Evolutionary conservation across 2,888 invertebrate genomes (phyloP).

Genomic region (Nymphalis polychloros): DNA sequence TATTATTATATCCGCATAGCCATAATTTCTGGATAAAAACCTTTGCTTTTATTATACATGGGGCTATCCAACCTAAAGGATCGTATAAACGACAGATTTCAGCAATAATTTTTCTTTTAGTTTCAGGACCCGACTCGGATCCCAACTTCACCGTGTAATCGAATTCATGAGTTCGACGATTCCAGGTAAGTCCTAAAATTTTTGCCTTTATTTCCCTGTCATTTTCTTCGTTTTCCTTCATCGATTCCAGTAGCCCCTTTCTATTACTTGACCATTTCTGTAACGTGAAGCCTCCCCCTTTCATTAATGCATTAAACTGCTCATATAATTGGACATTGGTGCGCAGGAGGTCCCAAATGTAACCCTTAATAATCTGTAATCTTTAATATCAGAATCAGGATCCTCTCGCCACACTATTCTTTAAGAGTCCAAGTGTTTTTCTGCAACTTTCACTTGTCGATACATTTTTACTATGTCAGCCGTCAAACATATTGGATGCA

Average conservation of each 20-base stretch:
- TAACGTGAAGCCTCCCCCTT: constrained; percentile 33
- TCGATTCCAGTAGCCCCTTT: constrained; percentile 22
- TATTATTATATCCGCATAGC: constrained; percentile 8
- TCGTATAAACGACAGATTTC: no score
- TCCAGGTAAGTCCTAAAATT: constrained; percentile 33
- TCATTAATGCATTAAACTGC: constrained; percentile 39
- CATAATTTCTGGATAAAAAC: constrained; percentile 31
- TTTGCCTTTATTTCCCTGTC: constrained; percentile 38
- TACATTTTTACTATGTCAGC: constrained; percentile 13
- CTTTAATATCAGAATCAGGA: constrained; percentile 22
- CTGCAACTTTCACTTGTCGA: constrained; percentile 3
- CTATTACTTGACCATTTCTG: constrained; percentile 40
- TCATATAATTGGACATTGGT: no score
- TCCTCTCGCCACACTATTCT: constrained; percentile 32
- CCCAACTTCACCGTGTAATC: constrained; percentile 12
- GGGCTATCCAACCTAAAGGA: constrained; percentile 40
- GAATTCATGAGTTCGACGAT: constrained; percentile 31
- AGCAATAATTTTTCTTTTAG: no score
- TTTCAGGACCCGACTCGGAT: no score
- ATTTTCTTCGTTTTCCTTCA: constrained; percentile 10
- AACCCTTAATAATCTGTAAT: constrained; percentile 37
- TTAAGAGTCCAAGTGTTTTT: constrained; percentile 22
- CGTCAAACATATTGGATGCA: constrained; percentile 21
- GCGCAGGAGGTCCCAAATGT: constrained; percentile 30
- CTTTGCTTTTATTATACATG: constrained; percentile 30